A percentile compares a stretch with the other conserved stretches of the same genome.
These are phyloP conservation scores for Turnix velox DNA, from an alignment of 2,113 vertebrate genomes.

Conservation along the genomic window DNA sequence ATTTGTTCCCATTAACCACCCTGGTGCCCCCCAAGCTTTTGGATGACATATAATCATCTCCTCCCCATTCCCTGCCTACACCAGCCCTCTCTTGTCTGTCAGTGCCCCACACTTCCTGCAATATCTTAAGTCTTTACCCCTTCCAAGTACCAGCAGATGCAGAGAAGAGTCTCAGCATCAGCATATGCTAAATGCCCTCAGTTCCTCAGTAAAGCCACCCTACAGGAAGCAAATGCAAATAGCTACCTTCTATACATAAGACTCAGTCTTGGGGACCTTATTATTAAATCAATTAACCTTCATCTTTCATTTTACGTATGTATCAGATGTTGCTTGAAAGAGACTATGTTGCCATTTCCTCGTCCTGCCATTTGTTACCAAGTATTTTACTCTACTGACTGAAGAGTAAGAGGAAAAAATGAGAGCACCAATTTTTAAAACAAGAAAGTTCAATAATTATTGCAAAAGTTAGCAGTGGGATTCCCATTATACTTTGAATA, in stretches of 20 bases:
- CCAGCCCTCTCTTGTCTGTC: neutral
- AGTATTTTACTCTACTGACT: neutral
- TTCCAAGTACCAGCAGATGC: neutral
- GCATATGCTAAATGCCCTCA: neutral
- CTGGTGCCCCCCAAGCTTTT: neutral
- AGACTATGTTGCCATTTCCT: neutral
- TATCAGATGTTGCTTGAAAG: neutral
- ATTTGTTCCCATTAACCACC: neutral
- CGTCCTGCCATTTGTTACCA: neutral
- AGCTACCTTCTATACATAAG: neutral
- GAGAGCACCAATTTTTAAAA: neutral
- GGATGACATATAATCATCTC: neutral
- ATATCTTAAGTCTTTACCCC: neutral
- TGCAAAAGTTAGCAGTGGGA: neutral
- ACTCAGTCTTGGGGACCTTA: neutral
- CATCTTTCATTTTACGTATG: neutral
- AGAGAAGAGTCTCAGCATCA: neutral
- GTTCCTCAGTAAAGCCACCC: neutral
- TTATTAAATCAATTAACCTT: conserved; percentile 35
- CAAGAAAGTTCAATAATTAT: neutral
- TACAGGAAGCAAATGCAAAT: conserved; percentile 40
- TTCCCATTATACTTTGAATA: neutral
- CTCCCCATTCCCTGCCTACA: neutral
- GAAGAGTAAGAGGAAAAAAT: neutral
- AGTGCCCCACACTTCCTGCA: neutral